phyloP scores from a whole-genome alignment of 2,888 invertebrate genomes.

The Seira sanloemensis region DNA sequence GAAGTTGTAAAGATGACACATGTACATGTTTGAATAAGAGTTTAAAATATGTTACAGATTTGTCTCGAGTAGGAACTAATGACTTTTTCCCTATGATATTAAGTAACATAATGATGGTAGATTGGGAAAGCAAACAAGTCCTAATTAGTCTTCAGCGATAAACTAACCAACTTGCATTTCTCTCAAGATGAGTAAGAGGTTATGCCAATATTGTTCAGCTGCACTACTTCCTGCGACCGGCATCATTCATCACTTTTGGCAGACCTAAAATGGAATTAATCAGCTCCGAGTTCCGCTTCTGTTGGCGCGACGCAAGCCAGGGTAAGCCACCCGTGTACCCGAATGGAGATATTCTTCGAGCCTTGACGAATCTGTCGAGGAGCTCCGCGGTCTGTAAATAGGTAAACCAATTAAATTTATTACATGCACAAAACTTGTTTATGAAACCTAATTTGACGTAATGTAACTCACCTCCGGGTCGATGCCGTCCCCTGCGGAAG shows the following conservation, averaged over 20 bases:
- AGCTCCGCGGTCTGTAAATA: constrained; percentile 42
- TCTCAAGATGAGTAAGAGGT: background rate
- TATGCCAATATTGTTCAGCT: constrained; percentile 13
- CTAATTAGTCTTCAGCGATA: background rate
- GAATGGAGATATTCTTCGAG: constrained; percentile 59
- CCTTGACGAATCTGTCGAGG: constrained; percentile 42
- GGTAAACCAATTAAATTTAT: background rate
- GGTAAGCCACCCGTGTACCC: constrained; percentile 61
- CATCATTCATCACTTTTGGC: constrained; percentile 85
- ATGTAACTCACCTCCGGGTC: constrained; percentile 43
- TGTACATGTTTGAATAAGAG: background rate
- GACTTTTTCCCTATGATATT: background rate
- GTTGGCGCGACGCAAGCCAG: background rate
- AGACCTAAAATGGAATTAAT: constrained; percentile 86
- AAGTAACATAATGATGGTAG: background rate
- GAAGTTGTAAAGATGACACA: background rate
- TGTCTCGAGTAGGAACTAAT: background rate
- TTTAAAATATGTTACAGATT: background rate
- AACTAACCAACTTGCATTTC: background rate
- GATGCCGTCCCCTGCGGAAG: constrained; percentile 24
- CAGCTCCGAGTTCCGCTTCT: constrained; percentile 80
- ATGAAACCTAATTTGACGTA: background rate
- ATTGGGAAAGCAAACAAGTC: background rate
- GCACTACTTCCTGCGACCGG: constrained; percentile 77
- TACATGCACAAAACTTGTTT: background rate